Conservation (phyloP, 2,113 vertebrate species). For the Chloroceryle aenea region DNA sequence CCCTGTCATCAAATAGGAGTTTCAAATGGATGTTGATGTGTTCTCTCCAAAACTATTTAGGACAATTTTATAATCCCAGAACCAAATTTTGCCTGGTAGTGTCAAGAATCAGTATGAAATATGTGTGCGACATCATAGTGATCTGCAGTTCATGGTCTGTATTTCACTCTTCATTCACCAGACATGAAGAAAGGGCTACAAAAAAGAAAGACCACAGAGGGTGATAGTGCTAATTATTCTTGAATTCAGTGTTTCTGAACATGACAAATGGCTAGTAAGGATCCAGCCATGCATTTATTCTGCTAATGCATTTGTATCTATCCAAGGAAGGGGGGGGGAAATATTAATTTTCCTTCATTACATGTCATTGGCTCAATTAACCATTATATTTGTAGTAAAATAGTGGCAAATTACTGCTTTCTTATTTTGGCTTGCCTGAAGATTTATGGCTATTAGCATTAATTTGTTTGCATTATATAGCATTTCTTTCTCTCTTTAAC, state of each 20-base stretch:
- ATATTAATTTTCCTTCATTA: constrained; percentile 74
- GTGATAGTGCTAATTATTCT: constrained; percentile 39
- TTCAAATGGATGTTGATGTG: background rate
- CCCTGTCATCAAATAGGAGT: background rate
- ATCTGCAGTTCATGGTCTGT: background rate
- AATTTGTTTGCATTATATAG: constrained; percentile 79
- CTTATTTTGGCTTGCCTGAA: constrained; percentile 81
- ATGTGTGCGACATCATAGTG: background rate
- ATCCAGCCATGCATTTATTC: constrained; percentile 54
- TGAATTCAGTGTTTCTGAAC: constrained; percentile 28
- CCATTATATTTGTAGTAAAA: constrained; percentile 76
- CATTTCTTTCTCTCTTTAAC: constrained; percentile 77
- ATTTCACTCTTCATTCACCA: constrained; percentile 53
- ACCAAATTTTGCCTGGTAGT: background rate
- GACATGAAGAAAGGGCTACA: background rate
- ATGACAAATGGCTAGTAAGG: constrained; percentile 58
- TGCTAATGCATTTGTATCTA: constrained; percentile 57
- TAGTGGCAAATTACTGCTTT: constrained; percentile 78
- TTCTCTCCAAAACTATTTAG: background rate
- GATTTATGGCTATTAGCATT: constrained; percentile 80
- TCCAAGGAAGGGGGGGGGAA: background rate
- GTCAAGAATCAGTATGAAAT: background rate
- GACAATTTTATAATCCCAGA: background rate
- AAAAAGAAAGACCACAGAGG: background rate
- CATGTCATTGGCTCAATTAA: constrained; percentile 80